Conservation (phyloP, 1,140 invertebrate genomes). For the Ostrea edulis region DNA sequence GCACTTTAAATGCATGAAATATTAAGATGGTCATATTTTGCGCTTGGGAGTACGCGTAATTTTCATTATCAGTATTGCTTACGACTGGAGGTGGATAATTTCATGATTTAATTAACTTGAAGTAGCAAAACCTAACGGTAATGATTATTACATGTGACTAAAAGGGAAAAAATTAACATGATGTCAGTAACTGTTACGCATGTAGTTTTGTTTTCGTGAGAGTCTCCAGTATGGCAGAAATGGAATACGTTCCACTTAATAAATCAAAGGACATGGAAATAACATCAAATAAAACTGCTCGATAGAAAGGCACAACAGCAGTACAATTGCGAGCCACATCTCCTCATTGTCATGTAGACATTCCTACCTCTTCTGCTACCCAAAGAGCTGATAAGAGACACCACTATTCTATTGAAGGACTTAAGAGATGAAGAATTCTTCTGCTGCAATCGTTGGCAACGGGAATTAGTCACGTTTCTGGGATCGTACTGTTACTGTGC, state of each 20-base stretch:
- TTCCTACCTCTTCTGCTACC: constrained; percentile 7
- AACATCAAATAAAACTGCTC: neutral
- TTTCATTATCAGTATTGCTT: neutral
- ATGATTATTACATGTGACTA: neutral
- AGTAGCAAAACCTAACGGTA: constrained; percentile 7
- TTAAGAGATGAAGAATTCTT: constrained; percentile 13
- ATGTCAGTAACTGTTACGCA: neutral
- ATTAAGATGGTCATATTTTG: neutral
- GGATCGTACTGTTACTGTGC: constrained; percentile 9
- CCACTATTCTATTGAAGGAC: neutral
- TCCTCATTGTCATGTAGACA: neutral
- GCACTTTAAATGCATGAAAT: neutral
- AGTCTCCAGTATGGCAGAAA: neutral
- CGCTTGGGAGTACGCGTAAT: neutral
- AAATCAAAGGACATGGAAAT: neutral
- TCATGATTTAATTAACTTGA: constrained; percentile 3
- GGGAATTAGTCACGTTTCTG: neutral
- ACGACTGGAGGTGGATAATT: neutral
- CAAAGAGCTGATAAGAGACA: constrained; percentile 27
- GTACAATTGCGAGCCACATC: neutral
- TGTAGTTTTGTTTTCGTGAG: neutral
- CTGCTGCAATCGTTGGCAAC: neutral
- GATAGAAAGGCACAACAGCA: neutral
- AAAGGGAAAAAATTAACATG: neutral
- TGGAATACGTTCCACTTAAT: constrained; percentile 17